Evolutionary conservation across 2,888 invertebrate species (phyloP).

Genomic region (Cancer borealis): DNA sequence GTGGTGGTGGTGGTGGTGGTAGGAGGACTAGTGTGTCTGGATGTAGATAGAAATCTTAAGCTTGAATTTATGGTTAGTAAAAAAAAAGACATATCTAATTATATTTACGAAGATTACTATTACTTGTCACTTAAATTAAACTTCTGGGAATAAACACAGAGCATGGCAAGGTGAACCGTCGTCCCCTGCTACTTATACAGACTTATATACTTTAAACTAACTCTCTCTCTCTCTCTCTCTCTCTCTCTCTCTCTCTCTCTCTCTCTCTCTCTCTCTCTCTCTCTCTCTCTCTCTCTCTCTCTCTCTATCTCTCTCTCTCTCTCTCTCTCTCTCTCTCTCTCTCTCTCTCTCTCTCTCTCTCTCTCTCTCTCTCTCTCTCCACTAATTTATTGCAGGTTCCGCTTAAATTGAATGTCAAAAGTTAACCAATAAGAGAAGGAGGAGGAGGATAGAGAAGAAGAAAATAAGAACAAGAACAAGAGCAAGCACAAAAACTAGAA

Average conservation of each 20-base stretch:
- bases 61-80: background rate
- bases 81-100: background rate
- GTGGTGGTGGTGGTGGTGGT: background rate
- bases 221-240: no score
- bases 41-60: background rate
- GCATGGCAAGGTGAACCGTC: background rate
- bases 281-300: slow-evolving; percentile 4
- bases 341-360: background rate
- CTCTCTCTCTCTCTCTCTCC: no score
- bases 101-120: background rate
- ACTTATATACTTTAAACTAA: no score
- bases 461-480: background rate
- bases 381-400: background rate
- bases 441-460: background rate
- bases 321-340: slow-evolving; percentile 20
- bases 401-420: background rate
- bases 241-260: no score
- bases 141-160: background rate
- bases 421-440: background rate
- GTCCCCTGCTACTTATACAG: no score
- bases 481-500: background rate
- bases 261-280: no score
- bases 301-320: slow-evolving; percentile 6
- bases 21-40: background rate
- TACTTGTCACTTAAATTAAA: background rate